A percentile compares a stretch with the other conserved stretches of the same genome.
Conservation (phyloP, 2,113 vertebrate genomes). For the Psittacula cyanocephala region DNA sequence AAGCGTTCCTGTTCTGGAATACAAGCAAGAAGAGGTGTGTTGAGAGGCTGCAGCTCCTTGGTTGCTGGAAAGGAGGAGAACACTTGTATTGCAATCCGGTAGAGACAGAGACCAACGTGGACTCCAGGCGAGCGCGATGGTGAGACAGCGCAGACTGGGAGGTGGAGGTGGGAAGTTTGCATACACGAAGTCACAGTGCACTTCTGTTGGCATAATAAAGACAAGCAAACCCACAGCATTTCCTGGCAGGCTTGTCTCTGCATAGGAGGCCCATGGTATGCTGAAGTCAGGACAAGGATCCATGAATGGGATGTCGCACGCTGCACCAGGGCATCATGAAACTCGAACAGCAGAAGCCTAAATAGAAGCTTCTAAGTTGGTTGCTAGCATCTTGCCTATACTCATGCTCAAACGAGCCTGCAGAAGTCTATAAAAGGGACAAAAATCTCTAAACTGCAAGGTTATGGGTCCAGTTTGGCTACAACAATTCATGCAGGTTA, state of each 20-base stretch:
- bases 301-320: neutral
- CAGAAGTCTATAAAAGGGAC: neutral
- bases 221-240: neutral
- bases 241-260: conserved; percentile 19
- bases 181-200: conserved; percentile 52
- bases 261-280: neutral
- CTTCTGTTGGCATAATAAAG: neutral
- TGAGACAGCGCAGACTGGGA: neutral
- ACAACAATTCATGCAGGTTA: neutral
- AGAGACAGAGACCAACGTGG: neutral
- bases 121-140: neutral
- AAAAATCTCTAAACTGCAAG: neutral
- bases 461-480: neutral
- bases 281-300: conserved; percentile 3
- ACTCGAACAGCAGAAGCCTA: neutral
- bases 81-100: neutral
- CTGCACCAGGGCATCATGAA: neutral
- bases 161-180: neutral
- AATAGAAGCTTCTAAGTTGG: neutral
- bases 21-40: neutral
- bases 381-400: neutral
- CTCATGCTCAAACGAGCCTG: neutral
- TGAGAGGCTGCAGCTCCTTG: conserved; percentile 1
- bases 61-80: conserved; percentile 1
- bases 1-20: neutral